Base-by-base conservation (phyloP, 2,888 invertebrate genomes). In the Leucania comma region DNA sequence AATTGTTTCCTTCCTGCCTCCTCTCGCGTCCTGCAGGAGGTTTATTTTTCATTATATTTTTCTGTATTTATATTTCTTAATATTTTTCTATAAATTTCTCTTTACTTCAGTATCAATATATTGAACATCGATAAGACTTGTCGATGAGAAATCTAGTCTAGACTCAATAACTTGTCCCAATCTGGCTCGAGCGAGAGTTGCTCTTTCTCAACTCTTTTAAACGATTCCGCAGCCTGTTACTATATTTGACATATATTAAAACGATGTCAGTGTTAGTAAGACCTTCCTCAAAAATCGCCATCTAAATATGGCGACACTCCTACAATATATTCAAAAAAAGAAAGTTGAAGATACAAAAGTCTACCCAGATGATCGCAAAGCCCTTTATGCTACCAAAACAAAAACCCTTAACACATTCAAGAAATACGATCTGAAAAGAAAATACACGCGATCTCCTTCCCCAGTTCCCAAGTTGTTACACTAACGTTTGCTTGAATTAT, bases 401-500 rank as follows among this genome's bases (percentile, higher is more conserved):
- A 75, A 51, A 14, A 76, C 12, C 9, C 54, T 54, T 14, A 42
- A 29, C 29, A 54, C 58, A 42, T 3, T 24, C 6, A 53, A 62
- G 58, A 78, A 78, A 61, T 38, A 26, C 46, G 29, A 42, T 67
- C 38, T 60, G 5, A 22, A 46, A 61, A 17, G 14, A 48, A 65
- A 71, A 60, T 51, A 71, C 70, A 60, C 29, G 42, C 58, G 14
- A 51, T 58, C 29, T 50, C 10, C 54, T 66, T 64, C 54, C 20
- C 6, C 26, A 62, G 58, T 38, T 53, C 51, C 35, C 22, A 69
- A 68, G 61, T 69, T 58, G 79, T 67, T 50, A 62, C 29, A 54
- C 29, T 61, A 46, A 63, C 62, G 32, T 81, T 66, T 53, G 32
- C 51, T 62, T 48, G 72, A 68, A 63, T 66, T 69, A 75, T 54